Conservation (phyloP, 2,888 invertebrate species). For the Erpobdella octoculata region DNA sequence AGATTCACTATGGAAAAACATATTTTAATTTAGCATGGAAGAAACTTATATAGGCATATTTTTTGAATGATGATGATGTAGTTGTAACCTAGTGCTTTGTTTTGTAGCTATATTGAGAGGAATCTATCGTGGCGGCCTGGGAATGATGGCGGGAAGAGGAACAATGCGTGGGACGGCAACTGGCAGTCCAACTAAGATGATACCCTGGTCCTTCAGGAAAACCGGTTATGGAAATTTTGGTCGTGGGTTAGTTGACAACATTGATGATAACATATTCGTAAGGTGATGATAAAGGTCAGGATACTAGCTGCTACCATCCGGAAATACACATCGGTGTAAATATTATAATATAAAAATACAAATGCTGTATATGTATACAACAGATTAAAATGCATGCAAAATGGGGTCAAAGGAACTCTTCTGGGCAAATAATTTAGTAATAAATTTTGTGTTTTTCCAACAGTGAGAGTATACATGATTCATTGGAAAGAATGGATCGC, state of each 20-base stretch:
- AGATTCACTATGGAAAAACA: neutral
- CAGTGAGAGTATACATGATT: conserved; percentile 11
- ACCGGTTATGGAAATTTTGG: conserved; percentile 11
- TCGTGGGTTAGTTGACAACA: neutral
- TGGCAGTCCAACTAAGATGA: conserved; percentile 7
- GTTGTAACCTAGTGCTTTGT: neutral
- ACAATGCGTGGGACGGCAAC: conserved; percentile 30
- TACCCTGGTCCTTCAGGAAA: conserved; percentile 8
- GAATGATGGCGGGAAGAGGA: conserved; percentile 9
- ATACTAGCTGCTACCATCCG: too few relatives aligned
- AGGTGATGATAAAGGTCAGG: too few relatives aligned
- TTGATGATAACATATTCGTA: neutral
- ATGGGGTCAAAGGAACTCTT: too few relatives aligned
- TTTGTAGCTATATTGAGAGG: neutral
- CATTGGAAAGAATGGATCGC: conserved; percentile 15
- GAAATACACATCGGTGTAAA: too few relatives aligned
- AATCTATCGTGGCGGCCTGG: neutral
- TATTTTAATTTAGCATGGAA: neutral
- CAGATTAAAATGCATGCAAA: too few relatives aligned
- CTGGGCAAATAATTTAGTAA: too few relatives aligned
- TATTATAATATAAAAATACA: too few relatives aligned
- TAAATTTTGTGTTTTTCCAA: neutral
- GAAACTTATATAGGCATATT: neutral
- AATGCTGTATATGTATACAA: too few relatives aligned
- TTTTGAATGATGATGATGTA: neutral